Conservation (phyloP, 2,113 vertebrate genomes). For the Arizona elegans region DNA sequence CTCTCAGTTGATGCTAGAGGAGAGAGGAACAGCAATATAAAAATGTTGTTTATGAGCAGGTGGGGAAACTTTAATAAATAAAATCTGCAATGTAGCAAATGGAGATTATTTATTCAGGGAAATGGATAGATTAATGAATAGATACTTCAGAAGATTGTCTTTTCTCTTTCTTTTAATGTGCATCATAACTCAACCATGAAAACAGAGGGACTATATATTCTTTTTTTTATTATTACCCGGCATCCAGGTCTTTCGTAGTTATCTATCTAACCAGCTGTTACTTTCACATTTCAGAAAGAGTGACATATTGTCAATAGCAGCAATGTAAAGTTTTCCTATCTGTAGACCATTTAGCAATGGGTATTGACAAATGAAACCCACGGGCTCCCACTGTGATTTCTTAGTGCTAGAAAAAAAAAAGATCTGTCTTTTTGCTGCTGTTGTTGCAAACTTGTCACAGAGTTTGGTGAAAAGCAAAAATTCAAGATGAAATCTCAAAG, state of each 20-base stretch:
- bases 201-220: slow-evolving; percentile 21
- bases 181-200: neutral
- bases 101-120: neutral
- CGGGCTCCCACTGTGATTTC: neutral
- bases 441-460: neutral
- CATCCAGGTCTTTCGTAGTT: slow-evolving; percentile 28
- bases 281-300: neutral
- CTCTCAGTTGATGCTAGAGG: neutral
- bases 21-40: neutral
- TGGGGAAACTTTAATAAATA: neutral
- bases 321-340: slow-evolving; percentile 5
- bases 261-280: slow-evolving; percentile 6
- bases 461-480: slow-evolving; percentile 2
- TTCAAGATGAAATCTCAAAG: neutral
- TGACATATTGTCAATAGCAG: slow-evolving; percentile 10
- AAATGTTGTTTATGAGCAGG: neutral
- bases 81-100: neutral
- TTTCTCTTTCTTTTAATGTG: slow-evolving; percentile 19
- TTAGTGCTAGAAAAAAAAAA: neutral
- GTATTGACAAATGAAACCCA: neutral
- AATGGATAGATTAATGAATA: neutral
- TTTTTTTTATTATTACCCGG: neutral
- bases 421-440: neutral
- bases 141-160: neutral
- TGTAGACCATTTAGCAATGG: slow-evolving; percentile 12